phyloP scores from a whole-genome alignment of 1,140 invertebrate genomes.

The Aphidius gifuensis region DNA sequence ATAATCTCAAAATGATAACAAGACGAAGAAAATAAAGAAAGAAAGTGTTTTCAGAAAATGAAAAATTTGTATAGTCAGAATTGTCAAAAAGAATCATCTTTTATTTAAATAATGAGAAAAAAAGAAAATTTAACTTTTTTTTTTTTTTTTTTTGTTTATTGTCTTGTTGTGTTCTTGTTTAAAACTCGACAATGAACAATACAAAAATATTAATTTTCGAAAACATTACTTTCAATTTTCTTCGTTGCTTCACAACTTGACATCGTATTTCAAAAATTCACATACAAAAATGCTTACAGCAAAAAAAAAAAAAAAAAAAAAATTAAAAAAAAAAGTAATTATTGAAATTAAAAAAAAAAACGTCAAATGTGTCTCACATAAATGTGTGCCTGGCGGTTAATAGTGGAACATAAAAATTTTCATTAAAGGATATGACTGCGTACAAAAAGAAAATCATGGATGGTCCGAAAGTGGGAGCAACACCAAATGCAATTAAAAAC shows the following conservation, averaged over 20 bases:
- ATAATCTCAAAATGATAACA: constrained; percentile 5
- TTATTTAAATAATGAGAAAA: no score
- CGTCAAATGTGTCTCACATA: constrained; percentile 17
- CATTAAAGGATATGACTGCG: constrained; percentile 69
- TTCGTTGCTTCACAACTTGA: constrained; percentile 11
- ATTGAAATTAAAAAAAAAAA: constrained; percentile 9
- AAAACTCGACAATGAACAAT: no score
- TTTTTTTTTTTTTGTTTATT: no score
- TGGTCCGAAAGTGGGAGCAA: constrained; percentile 50
- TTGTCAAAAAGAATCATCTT: no score
- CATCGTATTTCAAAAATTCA: constrained; percentile 11
- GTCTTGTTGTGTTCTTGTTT: no score
- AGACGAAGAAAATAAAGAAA: neutral
- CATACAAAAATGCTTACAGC: no score
- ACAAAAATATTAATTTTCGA: constrained; percentile 1
- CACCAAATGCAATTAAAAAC: constrained; percentile 59
- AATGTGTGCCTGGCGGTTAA: constrained; percentile 22
- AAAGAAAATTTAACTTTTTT: no score
- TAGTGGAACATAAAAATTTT: constrained; percentile 34
- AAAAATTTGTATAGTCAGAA: no score
- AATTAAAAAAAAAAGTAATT: constrained; percentile 1
- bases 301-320: no score
- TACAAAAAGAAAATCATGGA: constrained; percentile 74
- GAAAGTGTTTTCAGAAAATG: neutral
- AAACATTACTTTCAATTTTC: constrained; percentile 7